Evolutionary conservation across 2,113 vertebrate species (phyloP), one percentile per base, ranked within the genome.

Genomic region (Fregata magnificens): DNA sequence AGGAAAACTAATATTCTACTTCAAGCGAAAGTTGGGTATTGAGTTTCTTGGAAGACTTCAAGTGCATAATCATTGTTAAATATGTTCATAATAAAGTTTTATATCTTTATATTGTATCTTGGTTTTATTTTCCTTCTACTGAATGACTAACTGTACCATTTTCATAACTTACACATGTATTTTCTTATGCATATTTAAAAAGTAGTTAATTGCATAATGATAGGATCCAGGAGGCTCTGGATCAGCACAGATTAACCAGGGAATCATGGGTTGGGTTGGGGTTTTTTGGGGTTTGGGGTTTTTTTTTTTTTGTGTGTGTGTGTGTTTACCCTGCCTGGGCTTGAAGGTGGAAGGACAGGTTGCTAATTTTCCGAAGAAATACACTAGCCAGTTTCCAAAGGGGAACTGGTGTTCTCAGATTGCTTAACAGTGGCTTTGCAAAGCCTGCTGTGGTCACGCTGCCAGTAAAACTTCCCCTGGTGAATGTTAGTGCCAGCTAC

Each of bases 51-150:
- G 36, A 95, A 61, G 86, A 94, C 62, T 96, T 94, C 44, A 69
- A 80, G 83, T 96, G 87, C 85, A 72, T 96, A 96, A 91, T 69
- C 63, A 79, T 95, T 93, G 88, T 95, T 94, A 90, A 91, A 94
- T 90, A 93, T 86, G 83, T 96, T 97, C 93, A 95, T 95, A 95
- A 94, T 97, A 96, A 93, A 96, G 38, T 96, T 97, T 96, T 98
- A 82, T 96, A 97, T 95, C 90, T 95, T 83, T 82, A 72, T 74
- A 73, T 90, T 31, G 59, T 86, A 61, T 82, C 47, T 36, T 76
- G 42, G 26, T 17, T 83, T 81, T 67, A 67, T 88, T 93, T 77
- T 80, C 49, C 32, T 95, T 90, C 67, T 71, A 22, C 19, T 22
- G 19, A 66, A 49, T 78, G 6, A 15, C 36, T 53, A 40, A 26